phyloP scores from a whole-genome alignment of 2,888 invertebrate species.

The Amitus sp. region DNA sequence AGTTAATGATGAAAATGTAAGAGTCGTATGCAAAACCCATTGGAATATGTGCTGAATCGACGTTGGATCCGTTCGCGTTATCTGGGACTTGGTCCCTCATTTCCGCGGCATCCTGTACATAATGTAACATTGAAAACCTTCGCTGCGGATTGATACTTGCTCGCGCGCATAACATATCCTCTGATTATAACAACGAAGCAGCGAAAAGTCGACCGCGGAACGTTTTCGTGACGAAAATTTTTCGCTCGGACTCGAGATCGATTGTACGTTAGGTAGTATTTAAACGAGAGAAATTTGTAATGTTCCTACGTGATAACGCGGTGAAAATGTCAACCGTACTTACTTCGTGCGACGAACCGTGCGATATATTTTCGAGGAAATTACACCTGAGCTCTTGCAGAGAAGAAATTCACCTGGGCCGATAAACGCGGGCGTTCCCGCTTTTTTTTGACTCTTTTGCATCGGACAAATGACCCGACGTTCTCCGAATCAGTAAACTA shows the following conservation, averaged over 20 bases:
- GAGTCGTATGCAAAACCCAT: slow-evolving; percentile 44
- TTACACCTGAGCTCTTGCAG: slow-evolving; percentile 7
- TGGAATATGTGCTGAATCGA: slow-evolving; percentile 46
- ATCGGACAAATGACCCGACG: slow-evolving; percentile 37
- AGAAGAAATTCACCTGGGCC: slow-evolving; percentile 16
- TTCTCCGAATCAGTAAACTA: too few species aligned
- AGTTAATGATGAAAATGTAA: slow-evolving; percentile 33
- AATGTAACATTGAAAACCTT: not conserved
- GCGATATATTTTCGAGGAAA: not conserved
- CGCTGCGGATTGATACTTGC: slow-evolving; percentile 1
- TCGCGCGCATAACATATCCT: not conserved
- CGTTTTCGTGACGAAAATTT: not conserved
- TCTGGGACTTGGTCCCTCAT: not conserved
- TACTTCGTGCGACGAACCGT: not conserved
- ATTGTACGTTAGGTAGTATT: slow-evolving; percentile 28
- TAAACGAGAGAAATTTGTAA: slow-evolving; percentile 26
- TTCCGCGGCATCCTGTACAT: not conserved
- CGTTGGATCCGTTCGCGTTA: not conserved
- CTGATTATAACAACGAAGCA: not conserved
- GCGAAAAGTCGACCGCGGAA: slow-evolving; percentile 2
- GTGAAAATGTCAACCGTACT: slow-evolving; percentile 4
- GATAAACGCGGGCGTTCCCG: slow-evolving; percentile 23
- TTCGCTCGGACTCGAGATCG: slow-evolving; percentile 16
- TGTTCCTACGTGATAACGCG: slow-evolving; percentile 38
- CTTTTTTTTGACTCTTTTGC: slow-evolving; percentile 40